These are phyloP conservation scores for Acrocephalus arundinaceus DNA, from an alignment of 2,113 vertebrate genomes.

Conservation along the genomic window DNA sequence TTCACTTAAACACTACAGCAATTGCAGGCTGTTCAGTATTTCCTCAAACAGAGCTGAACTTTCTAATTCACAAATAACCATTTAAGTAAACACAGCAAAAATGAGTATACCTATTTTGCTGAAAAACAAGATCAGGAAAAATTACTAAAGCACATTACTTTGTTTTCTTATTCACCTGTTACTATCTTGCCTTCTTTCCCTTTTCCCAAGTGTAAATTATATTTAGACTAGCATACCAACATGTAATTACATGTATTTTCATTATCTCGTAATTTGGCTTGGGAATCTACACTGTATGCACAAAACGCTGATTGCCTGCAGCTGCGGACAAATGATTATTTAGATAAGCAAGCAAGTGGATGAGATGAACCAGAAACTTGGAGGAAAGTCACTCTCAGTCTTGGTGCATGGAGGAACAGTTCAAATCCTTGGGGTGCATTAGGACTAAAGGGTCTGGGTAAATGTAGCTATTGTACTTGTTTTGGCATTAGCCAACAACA, in stretches of 20 bases:
- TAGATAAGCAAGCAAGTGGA: conserved; percentile 3
- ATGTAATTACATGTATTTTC: conserved; percentile 66
- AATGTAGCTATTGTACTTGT: neutral
- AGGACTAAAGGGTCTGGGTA: neutral
- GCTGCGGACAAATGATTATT: conserved; percentile 38
- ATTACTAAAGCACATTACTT: neutral
- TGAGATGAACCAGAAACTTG: conserved; percentile 33
- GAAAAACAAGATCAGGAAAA: neutral
- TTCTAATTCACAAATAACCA: neutral
- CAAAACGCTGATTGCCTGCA: conserved; percentile 57
- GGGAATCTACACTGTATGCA: conserved; percentile 40
- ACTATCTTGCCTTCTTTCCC: neutral
- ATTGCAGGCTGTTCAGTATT: neutral
- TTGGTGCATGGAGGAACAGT: neutral
- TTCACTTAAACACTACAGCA: neutral
- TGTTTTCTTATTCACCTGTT: conserved; percentile 43
- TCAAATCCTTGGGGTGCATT: neutral
- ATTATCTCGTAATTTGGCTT: conserved; percentile 52
- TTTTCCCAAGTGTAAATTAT: conserved; percentile 34
- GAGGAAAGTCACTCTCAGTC: conserved; percentile 2
- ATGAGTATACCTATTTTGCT: neutral
- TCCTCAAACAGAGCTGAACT: neutral
- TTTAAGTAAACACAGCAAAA: neutral
- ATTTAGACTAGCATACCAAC: conserved; percentile 48
- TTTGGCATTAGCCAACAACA: neutral